phyloP scores from a whole-genome alignment of 2,797 vertebrate species.

The Galaxias olidus region DNA sequence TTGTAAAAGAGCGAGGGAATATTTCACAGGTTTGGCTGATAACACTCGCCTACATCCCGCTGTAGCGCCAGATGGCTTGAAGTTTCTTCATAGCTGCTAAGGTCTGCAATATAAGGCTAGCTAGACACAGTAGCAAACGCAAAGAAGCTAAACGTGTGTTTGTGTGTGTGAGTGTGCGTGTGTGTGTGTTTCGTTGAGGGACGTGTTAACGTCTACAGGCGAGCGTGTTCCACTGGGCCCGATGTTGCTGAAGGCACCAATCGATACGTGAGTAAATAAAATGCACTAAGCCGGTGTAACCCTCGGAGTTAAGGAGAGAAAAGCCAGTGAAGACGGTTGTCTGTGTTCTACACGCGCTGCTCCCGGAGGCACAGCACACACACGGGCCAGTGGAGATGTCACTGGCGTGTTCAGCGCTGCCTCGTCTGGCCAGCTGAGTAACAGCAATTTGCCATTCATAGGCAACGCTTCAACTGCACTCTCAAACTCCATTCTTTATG shows the following conservation, averaged over 20 bases:
- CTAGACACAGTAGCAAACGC: conserved; percentile 45
- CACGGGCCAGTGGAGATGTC: conserved; percentile 51
- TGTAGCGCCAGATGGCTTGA: conserved; percentile 53
- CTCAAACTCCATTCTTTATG: no score
- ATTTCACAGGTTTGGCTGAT: conserved; percentile 31
- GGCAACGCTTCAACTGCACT: no score
- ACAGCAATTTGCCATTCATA: no score
- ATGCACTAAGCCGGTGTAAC: conserved; percentile 75
- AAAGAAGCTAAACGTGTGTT: conserved; percentile 36
- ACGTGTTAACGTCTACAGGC: not conserved
- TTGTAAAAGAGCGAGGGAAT: not conserved
- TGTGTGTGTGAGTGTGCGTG: conserved; percentile 32
- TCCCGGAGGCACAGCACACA: conserved; percentile 48
- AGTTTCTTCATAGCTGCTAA: conserved; percentile 41
- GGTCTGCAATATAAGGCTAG: conserved; percentile 21
- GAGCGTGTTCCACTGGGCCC: conserved; percentile 51
- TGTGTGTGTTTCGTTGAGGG: conserved; percentile 29
- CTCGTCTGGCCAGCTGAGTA: not conserved
- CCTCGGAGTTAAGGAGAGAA: conserved; percentile 72
- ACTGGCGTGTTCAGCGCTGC: not conserved
- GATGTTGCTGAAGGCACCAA: conserved; percentile 71
- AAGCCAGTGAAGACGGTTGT: conserved; percentile 59
- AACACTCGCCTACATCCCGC: conserved; percentile 34
- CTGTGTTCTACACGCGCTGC: conserved; percentile 55
- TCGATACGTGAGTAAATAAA: conserved; percentile 78